A percentile compares a stretch with the other conserved stretches of the same genome.
Evolutionary conservation across 2,113 vertebrate genomes (phyloP).

Genomic region (Cervus canadensis): DNA sequence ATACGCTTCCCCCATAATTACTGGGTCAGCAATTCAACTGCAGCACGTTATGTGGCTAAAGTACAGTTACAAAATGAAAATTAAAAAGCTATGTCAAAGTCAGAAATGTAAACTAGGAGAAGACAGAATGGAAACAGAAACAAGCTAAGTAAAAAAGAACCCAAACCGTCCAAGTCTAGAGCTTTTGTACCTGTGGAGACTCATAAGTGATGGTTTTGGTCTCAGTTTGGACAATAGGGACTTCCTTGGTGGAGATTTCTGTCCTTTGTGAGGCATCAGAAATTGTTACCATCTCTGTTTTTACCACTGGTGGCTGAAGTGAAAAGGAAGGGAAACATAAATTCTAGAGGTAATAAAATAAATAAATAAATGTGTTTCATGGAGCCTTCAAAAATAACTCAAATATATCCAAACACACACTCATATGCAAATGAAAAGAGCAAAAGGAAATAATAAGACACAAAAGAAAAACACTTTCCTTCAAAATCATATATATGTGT

Average conservation of each 20-base stretch:
- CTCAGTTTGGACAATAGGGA: constrained; percentile 99
- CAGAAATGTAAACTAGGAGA: background rate
- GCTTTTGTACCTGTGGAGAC: constrained; percentile 90
- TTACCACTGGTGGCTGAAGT: constrained; percentile 96
- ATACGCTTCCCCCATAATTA: background rate
- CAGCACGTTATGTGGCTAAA: background rate
- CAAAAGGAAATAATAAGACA: constrained; percentile 37
- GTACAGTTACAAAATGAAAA: background rate
- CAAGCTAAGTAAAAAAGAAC: background rate
- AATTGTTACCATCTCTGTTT: constrained; percentile 99
- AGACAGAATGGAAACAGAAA: background rate
- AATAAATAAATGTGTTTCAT: constrained; percentile 15
- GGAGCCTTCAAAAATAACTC: constrained; percentile 31
- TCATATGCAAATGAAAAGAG: constrained; percentile 57
- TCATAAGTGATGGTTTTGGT: constrained; percentile 99
- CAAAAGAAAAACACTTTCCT: background rate
- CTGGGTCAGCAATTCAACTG: background rate
- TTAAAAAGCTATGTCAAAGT: background rate
- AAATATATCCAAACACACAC: constrained; percentile 52
- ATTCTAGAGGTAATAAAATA: constrained; percentile 58
- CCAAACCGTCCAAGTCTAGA: background rate
- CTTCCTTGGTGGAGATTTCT: constrained; percentile 98
- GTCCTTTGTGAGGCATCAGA: constrained; percentile 97
- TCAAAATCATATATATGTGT: background rate
- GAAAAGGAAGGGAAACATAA: constrained; percentile 78